Conservation (phyloP, 2,113 vertebrate species). For the Saccopteryx bilineata region DNA sequence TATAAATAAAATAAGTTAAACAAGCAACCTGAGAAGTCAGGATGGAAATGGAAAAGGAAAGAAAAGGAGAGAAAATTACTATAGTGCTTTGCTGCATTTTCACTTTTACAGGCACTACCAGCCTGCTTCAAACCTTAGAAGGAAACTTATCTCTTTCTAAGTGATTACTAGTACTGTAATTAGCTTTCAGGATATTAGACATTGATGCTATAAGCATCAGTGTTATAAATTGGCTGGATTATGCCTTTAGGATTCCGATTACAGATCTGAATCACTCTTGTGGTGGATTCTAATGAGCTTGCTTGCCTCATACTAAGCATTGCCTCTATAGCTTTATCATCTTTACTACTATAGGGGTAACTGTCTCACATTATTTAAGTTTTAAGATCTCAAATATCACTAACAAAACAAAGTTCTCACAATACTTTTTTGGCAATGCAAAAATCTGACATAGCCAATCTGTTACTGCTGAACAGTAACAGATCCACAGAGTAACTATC, state of each 20-base stretch:
- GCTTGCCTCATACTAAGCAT: background rate
- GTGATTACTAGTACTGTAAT: slow-evolving; percentile 43
- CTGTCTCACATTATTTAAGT: slow-evolving; percentile 57
- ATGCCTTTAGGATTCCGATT: background rate
- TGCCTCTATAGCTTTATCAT: slow-evolving; percentile 24
- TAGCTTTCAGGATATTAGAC: slow-evolving; percentile 45
- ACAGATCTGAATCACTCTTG: slow-evolving; percentile 31
- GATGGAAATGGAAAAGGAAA: slow-evolving; percentile 41
- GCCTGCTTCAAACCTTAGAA: slow-evolving; percentile 16
- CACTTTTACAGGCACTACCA: background rate
- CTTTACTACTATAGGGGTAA: slow-evolving; percentile 17
- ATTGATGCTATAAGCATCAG: background rate
- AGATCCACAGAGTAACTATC: background rate
- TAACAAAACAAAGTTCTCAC: background rate
- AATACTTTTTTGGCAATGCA: slow-evolving; percentile 16
- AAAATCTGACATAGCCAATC: background rate
- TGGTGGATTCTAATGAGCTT: background rate
- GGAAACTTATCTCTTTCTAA: slow-evolving; percentile 42
- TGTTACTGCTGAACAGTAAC: background rate
- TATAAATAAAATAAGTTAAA: slow-evolving; percentile 68
- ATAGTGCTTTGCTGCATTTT: background rate
- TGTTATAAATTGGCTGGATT: background rate
- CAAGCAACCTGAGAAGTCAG: slow-evolving; percentile 34
- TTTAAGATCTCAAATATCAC: slow-evolving; percentile 26
- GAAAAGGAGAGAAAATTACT: slow-evolving; percentile 15